A percentile compares a stretch with the other conserved stretches of the same genome.
phyloP scores from a whole-genome alignment of 2,888 invertebrate species.

The Blastobasis adustella region DNA sequence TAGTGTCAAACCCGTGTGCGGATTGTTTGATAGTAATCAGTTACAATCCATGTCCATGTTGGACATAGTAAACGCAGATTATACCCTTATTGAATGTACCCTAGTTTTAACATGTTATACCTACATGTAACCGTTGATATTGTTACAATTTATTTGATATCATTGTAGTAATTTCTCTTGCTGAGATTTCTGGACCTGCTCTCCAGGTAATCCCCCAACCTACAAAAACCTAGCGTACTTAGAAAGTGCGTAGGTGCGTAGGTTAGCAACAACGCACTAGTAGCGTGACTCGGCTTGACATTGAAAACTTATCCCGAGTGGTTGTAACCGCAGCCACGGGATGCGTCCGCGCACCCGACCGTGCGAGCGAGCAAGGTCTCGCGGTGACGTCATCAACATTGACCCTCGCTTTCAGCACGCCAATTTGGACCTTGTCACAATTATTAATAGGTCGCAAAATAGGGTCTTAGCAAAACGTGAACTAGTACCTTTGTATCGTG shows the following conservation, averaged over 20 bases:
- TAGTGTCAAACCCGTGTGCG: too few relatives aligned
- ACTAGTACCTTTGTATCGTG: slow-evolving; percentile 19
- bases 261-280: slow-evolving; percentile 48
- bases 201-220: too few relatives aligned
- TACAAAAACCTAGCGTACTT: not conserved
- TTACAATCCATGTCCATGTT: too few relatives aligned
- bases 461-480: not conserved
- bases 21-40: too few relatives aligned
- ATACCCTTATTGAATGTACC: too few relatives aligned
- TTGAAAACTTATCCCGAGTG: slow-evolving; percentile 60
- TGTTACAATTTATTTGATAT: too few relatives aligned
- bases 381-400: slow-evolving; percentile 45
- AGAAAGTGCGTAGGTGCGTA: slow-evolving; percentile 20
- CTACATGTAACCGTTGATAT: too few relatives aligned
- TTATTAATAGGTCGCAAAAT: too few relatives aligned
- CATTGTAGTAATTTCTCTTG: too few relatives aligned
- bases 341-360: slow-evolving; percentile 57
- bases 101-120: too few relatives aligned
- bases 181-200: too few relatives aligned
- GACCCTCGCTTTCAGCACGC: slow-evolving; percentile 25
- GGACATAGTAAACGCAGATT: too few relatives aligned
- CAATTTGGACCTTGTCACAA: slow-evolving; percentile 26
- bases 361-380: slow-evolving; percentile 67
- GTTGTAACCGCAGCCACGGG: slow-evolving; percentile 64
- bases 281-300: slow-evolving; percentile 42